Percentiles rank a stretch among this genome's conserved stretches.
phyloP scores from a whole-genome alignment of 2,888 invertebrate species.

The Boloria euphrosyne region DNA sequence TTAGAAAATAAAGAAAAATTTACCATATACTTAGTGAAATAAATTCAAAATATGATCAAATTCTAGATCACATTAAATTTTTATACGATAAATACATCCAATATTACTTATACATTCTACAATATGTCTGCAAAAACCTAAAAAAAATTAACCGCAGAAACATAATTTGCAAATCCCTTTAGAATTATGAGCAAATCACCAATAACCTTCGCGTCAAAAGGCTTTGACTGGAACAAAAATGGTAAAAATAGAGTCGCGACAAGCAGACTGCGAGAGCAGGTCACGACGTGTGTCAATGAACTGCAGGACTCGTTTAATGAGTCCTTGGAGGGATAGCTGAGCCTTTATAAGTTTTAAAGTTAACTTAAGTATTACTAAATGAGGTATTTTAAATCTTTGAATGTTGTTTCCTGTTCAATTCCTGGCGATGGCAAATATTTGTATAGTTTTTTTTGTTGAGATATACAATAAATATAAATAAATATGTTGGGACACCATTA shows the following conservation, averaged over 20 bases:
- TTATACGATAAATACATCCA: no score
- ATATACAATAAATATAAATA: no score
- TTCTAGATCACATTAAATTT: no score
- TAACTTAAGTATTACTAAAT: no score
- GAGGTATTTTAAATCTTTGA: no score
- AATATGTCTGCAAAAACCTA: not conserved
- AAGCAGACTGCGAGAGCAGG: conserved; percentile 41
- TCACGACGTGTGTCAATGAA: conserved; percentile 45
- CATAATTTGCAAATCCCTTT: not conserved
- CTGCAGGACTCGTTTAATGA: conserved; percentile 36
- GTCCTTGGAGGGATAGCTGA: conserved; percentile 27
- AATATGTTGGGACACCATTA: no score
- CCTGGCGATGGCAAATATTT: no score
- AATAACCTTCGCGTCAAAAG: conserved; percentile 25
- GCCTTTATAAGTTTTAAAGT: not conserved
- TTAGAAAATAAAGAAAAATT: no score
- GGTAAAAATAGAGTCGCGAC: conserved; percentile 40
- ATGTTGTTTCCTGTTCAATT: no score
- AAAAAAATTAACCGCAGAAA: not conserved
- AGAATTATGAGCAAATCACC: not conserved
- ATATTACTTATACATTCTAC: not conserved
- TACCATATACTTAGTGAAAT: no score
- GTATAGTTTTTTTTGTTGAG: no score
- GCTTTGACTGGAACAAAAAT: conserved; percentile 38
- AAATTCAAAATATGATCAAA: no score